A percentile compares a stretch with the other conserved stretches of the same genome.
Evolutionary conservation across 1,140 invertebrate genomes (phyloP).

Genomic region (Agraylea sexmaculata): DNA sequence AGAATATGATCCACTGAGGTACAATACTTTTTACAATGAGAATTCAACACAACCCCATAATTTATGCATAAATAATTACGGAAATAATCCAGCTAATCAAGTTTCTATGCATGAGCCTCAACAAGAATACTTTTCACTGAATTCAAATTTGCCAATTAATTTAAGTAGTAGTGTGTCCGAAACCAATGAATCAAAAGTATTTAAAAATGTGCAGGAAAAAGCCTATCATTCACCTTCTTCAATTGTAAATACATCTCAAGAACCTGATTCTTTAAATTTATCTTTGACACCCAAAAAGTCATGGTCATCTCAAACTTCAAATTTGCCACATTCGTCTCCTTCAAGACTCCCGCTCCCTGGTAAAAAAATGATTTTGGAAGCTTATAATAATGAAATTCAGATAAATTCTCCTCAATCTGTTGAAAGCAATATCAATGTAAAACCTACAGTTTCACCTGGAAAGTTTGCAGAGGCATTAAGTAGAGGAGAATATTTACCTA

Average conservation of each 20-base stretch:
- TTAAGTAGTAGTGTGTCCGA: constrained; percentile 31
- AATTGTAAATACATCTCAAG: neutral
- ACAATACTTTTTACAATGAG: constrained; percentile 7
- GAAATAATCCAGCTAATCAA: no score
- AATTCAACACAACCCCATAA: constrained; percentile 7
- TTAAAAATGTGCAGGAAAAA: neutral
- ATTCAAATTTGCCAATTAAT: constrained; percentile 27
- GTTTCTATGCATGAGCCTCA: no score
- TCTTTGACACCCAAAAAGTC: no score
- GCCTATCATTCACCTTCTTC: neutral
- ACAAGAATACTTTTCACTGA: neutral
- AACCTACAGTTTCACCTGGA: constrained; percentile 1
- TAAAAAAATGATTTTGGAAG: constrained; percentile 38
- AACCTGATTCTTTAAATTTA: constrained; percentile 11
- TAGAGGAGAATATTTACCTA: constrained; percentile 32
- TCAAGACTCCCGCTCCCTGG: constrained; percentile 31
- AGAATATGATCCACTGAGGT: no score
- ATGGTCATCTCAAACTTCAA: constrained; percentile 20
- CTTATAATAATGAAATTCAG: constrained; percentile 35
- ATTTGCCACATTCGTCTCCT: constrained; percentile 21
- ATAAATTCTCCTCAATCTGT: constrained; percentile 24
- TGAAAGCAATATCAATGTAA: constrained; percentile 4
- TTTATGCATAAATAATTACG: constrained; percentile 7
- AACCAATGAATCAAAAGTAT: neutral
- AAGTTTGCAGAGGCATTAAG: constrained; percentile 1